These are phyloP conservation scores for cat (Felis catus) DNA, from an alignment of 2,113 vertebrate species.

Conservation along the genomic window F.catus_Fca126_mat1.0 CM031414.1:9520501-9521000, in stretches of 20 bases:
- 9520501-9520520: not conserved
- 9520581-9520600: conserved; percentile 77
- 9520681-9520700: conserved; percentile 61
- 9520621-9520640: conserved; percentile 79
- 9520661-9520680: conserved; percentile 62
- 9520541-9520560: conserved; percentile 46
- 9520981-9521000: not conserved
- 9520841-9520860: not conserved
- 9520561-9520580: conserved; percentile 56
- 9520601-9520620: conserved; percentile 75
- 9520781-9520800: conserved; percentile 29
- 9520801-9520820: conserved; percentile 8
- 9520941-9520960: not conserved
- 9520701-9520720: conserved; percentile 49
- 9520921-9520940: not conserved
- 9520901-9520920: not conserved
- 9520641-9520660: conserved; percentile 30
- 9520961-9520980: not conserved
- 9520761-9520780: conserved; percentile 28
- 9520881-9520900: not conserved
- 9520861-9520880: not conserved
- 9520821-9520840: not conserved
- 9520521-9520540: conserved; percentile 60
- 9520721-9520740: conserved; percentile 67
- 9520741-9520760: conserved; percentile 17